Evolutionary conservation across 2,888 invertebrate species (phyloP).

Genomic region (Leptinotarsa haldemani): DNA sequence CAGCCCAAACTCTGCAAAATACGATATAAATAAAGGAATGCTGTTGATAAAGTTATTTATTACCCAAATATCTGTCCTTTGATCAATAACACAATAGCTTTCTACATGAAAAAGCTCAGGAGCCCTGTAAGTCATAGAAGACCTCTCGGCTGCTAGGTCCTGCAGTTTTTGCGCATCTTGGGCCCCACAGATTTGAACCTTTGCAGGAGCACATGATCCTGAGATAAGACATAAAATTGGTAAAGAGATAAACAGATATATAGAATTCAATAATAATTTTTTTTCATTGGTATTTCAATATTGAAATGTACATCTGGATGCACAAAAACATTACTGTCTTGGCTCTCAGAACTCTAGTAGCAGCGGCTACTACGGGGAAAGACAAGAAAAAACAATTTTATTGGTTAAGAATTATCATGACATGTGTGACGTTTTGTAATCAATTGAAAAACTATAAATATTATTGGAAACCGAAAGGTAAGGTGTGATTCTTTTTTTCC

Average conservation of each 20-base stretch:
- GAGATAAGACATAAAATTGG: slow-evolving; percentile 27
- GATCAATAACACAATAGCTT: slow-evolving; percentile 82
- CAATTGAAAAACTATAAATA: too few relatives aligned
- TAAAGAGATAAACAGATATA: neutral
- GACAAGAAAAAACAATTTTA: too few relatives aligned
- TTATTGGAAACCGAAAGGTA: too few relatives aligned
- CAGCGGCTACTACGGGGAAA: too few relatives aligned
- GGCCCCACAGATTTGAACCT: slow-evolving; percentile 74
- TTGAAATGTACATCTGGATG: too few relatives aligned
- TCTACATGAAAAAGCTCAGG: slow-evolving; percentile 90
- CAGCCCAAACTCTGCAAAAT: slow-evolving; percentile 82
- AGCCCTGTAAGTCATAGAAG: slow-evolving; percentile 89
- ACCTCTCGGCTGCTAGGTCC: slow-evolving; percentile 85
- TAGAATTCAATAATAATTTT: too few relatives aligned
- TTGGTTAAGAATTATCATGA: too few relatives aligned
- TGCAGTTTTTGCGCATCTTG: slow-evolving; percentile 78
- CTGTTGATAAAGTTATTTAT: slow-evolving; percentile 37
- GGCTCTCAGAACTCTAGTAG: too few relatives aligned
- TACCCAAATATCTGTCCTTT: slow-evolving; percentile 90
- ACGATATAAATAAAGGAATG: neutral
- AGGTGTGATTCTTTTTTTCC: too few relatives aligned
- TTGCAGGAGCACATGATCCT: slow-evolving; percentile 76
- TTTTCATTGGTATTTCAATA: too few relatives aligned
- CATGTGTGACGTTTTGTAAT: too few relatives aligned
- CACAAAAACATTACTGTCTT: too few relatives aligned